Conservation (phyloP, 1,140 invertebrate species). For the Formica selysi region DNA sequence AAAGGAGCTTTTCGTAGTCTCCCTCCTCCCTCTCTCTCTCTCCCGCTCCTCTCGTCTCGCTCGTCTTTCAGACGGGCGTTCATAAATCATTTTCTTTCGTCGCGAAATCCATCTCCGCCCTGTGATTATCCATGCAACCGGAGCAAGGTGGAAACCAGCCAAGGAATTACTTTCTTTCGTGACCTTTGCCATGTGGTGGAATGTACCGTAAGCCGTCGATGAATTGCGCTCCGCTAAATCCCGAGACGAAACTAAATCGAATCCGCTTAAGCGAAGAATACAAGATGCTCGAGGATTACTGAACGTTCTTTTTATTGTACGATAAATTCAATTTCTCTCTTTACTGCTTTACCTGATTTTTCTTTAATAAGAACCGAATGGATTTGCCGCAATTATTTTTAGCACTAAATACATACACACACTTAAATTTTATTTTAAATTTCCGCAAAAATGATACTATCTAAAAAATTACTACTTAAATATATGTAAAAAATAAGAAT, state of each 20-base stretch:
- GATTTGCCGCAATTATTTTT: not conserved
- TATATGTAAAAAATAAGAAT: not conserved
- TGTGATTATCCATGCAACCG: constrained; percentile 64
- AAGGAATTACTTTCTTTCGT: constrained; percentile 64
- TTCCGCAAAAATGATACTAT: not conserved
- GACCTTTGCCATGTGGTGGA: constrained; percentile 58
- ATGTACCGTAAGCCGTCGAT: constrained; percentile 40
- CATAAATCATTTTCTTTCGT: constrained; percentile 70
- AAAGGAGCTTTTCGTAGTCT: constrained; percentile 22
- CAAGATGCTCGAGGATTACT: not conserved
- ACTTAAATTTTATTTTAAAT: not conserved
- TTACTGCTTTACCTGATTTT: not conserved
- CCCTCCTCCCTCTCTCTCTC: too few relatives aligned
- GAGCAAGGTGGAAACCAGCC: constrained; percentile 41
- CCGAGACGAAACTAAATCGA: constrained; percentile 41
- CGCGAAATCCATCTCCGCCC: constrained; percentile 50
- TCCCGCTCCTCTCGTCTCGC: not conserved
- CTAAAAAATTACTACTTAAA: not conserved
- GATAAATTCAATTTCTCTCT: not conserved
- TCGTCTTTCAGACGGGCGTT: constrained; percentile 9
- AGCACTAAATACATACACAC: not conserved
- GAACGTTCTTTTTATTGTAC: not conserved
- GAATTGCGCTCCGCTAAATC: constrained; percentile 26
- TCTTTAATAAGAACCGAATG: not conserved
- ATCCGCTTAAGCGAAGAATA: not conserved